phyloP scores from a whole-genome alignment of 2,113 vertebrate species.

The Tringa solitaria region DNA sequence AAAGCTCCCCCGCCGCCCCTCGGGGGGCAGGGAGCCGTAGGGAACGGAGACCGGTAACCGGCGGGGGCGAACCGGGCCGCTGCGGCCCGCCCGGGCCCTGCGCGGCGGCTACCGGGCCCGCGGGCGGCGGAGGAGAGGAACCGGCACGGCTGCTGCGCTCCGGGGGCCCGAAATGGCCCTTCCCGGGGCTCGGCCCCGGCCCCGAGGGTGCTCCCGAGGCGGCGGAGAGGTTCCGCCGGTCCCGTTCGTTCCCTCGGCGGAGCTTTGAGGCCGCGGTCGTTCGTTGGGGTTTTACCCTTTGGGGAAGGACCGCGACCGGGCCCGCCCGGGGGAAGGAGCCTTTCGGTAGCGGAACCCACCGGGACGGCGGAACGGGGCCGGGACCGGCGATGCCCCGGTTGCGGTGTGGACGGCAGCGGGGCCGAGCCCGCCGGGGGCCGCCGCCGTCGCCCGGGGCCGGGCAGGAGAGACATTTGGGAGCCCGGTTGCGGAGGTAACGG shows the following conservation, averaged over 20 bases:
- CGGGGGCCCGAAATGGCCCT: not conserved
- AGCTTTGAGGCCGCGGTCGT: not conserved
- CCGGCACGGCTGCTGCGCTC: not conserved
- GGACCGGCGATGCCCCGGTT: not conserved
- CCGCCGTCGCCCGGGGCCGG: not conserved
- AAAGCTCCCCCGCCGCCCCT: not conserved
- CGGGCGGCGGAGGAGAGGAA: not conserved
- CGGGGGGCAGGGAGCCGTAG: not conserved
- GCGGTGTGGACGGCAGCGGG: not conserved
- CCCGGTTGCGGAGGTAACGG: not conserved
- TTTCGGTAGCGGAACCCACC: not conserved
- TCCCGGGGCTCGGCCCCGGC: not conserved
- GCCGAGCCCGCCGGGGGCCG: not conserved
- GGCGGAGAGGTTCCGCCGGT: not conserved
- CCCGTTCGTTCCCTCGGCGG: not conserved
- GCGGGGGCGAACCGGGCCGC: not conserved
- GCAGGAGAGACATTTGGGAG: not conserved
- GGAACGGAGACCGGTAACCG: not conserved
- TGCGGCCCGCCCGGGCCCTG: not conserved
- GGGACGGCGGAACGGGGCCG: not conserved
- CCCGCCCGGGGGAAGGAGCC: not conserved
- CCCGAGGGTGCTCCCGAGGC: not conserved
- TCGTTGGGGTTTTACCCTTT: not conserved
- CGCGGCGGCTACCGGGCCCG: not conserved
- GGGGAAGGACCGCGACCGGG: not conserved